Evolutionary conservation across 2,797 vertebrate genomes (phyloP), one percentile per base, ranked within the genome.

Genomic region (Malacoctenus gilli): DNA sequence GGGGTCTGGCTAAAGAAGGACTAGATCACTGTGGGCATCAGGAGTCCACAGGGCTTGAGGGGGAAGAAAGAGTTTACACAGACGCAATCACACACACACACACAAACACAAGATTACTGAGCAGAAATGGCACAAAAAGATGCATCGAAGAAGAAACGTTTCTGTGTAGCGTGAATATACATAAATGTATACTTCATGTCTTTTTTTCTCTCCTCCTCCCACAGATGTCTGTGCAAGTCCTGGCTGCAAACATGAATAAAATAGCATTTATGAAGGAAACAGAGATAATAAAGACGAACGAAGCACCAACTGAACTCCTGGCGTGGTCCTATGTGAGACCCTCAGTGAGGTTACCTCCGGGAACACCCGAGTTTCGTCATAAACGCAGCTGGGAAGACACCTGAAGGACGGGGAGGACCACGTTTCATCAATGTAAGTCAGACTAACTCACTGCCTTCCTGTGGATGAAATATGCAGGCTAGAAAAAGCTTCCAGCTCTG

Each of bases 1-100:
- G 69, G 57, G 60, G 53, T 79, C 68, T 82, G 82, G 74, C 81
- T 79, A 36, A n/a, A 57, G 57, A 60, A 18, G 36, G 38, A 66
- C 59, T 31, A 8, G 43, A 74, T 60, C 69, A 43, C 57, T 53
- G 57, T 68, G 59, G 65, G 63, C 44, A 78, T 65, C 19, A 32
- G 46, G 63, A 23, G 55, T 80, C 49, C 56, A 23, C 53, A 37
- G 46, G 20, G 50, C 56, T 51, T 21, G 31, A 9, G 25, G 41
- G 18, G 53, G 42, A 40, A 32, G 40, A 13, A 67, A 20, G 43
- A 49, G 34, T 28, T 31, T 53, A 28, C 42, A 36, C 32, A 42
- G 15, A 46, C 4, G 10, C 55, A 35, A 16, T 50, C 7, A 9
- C 14, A 12, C 19, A 48, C 30, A 40, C 36, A 16, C 15, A 58